Evolutionary conservation across 2,113 vertebrate species (phyloP), one percentile per base, ranked within the genome.

Genomic region (western clawed frog (Xenopus tropicalis)): DNA sequence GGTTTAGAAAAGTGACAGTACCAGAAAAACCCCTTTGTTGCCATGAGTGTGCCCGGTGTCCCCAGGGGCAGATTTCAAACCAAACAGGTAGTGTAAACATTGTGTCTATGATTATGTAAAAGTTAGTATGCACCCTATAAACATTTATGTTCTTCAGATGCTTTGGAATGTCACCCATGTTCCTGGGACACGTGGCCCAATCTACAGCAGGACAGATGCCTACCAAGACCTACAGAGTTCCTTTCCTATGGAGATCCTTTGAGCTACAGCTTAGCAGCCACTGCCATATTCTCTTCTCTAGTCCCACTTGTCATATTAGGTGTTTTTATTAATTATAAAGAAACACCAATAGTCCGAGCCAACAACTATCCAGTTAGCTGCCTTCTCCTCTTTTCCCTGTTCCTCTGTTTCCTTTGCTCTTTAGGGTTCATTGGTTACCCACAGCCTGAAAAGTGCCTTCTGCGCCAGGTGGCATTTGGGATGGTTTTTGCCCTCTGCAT

Each of bases 291-390:
- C 22, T 84, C 84, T 19, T 79, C 79, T 42, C 74, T 79, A 37
- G 51, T 78, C 56, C 82, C 84, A 2, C 43, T 84, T 1, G 57
- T 17, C 13, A 72, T 85, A 13, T 66, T 69, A 8, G 69, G 74
- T 2, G 64, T 84, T 46, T 85, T 86, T 11, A 59, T 77, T 63
- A 16, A 64, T 64, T 79, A 84, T 59, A 79, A 79, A 21, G 61
- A 78, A 66, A 83, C 85, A 0, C 83, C 84, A 3, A 72, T 85
- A 9, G 83, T 86, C 21, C 76, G 69, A 64, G 85, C 84, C 63
- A 86, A 84, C 71, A 86, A 86, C 71, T 85, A 83, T 0, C 77
- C 81, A 70, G 77, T 86, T n/a, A 86, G 85, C 70, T 86, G 84
- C 59, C 81, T 84, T 22, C 85, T 86, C 57, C 80, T 86, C 21